Evolutionary conservation across 2,888 invertebrate species (phyloP), one percentile per base, ranked within the genome.

Genomic region (Diogma glabrata): DNA sequence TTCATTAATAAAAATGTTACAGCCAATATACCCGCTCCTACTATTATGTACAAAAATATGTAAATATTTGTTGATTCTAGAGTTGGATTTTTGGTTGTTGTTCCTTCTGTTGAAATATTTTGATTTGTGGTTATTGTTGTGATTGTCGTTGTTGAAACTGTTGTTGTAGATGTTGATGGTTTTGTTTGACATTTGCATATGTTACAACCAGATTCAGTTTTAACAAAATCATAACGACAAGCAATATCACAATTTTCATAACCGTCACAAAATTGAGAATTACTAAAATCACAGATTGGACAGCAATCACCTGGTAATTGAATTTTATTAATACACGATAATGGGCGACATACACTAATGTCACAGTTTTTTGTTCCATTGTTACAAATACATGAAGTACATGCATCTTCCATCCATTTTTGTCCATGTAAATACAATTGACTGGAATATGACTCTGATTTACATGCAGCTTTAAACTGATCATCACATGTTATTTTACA

Each of bases 371-470:
- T 30, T 54, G 49, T 24, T 57, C 50, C 23, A 57, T 53, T 43
- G 55, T 56, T 17, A 55, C 57, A 49, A 57, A 54, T 50, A 53
- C 55, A 54, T 9, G 22, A 17, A 4, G 51, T 53, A 14, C 53
- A 53, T 12, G 43, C 30, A 24, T 51, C 53, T 47, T 50, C 50
- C 7, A 26, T 30, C 51, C 53, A 52, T 6, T 57, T 59, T 38
- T 66, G 65, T 3, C 69, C 69, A 54, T 61, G 61, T 28, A 30
- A 19, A 30, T 47, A 47, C 12, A 22, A 3, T 43, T 43, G 20
- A n/a, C 30, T 20, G 4, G 14, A 20, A 20, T 7, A 12, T 19
- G 7, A n/a, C n/a, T 14, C 9, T 48, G 36, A 36, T 14, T 14
- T 14, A 36, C 36, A 36, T 16, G 16, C 16, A 16, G 36, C 7